Base-by-base conservation (phyloP, 2,888 invertebrate genomes). In the Epistrophella euchroma region DNA sequence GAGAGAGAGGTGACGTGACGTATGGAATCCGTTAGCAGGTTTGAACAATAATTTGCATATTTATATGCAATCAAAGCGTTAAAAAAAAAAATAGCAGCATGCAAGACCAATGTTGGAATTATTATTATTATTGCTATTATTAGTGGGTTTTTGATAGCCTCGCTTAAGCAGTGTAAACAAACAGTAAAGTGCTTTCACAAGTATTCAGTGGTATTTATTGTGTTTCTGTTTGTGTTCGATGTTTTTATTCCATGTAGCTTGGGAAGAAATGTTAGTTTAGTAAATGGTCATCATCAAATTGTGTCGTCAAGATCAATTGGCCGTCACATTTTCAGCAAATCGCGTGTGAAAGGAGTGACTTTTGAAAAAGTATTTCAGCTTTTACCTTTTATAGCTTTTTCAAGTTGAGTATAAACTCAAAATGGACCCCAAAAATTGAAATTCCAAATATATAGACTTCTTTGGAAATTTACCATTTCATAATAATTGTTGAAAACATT, bases 1-100 rank as follows among this genome's bases (percentile, higher is more conserved):
- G 17, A 66, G 28, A 45, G 9, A 4, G 13, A 32, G 32, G 32
- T 32, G 32, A 32, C 32, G 32, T 35, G 47, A 66, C 47, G 66
- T 66, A 66, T 66, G 66, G 66, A 66, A 66, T 66, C 47, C 15
- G 13, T 47, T 66, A 66, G 15, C 45, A 47, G 66, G 47, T 47
- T 17, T 47, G 3, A 64, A 19, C 7, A 35, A 35, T 47, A 66
- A 66, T 66, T 66, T 47, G 66, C 66, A 47, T 47, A 47, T 66
- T 47, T 66, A 66, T 66, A 66, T 35, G 66, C 47, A 66, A 47
- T 66, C 66, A 66, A 47, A 47, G 32, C 32, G 13, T 47, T 43
- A 64, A 64, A 45, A n/a, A n/a, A n/a, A n/a, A n/a, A n/a, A n/a
- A n/a, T n/a, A n/a, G n/a, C 45, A 64, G 43, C 45, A 64, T 19